phyloP scores from a whole-genome alignment of 1,140 invertebrate genomes.

The Proctacanthus coquilletti region DNA sequence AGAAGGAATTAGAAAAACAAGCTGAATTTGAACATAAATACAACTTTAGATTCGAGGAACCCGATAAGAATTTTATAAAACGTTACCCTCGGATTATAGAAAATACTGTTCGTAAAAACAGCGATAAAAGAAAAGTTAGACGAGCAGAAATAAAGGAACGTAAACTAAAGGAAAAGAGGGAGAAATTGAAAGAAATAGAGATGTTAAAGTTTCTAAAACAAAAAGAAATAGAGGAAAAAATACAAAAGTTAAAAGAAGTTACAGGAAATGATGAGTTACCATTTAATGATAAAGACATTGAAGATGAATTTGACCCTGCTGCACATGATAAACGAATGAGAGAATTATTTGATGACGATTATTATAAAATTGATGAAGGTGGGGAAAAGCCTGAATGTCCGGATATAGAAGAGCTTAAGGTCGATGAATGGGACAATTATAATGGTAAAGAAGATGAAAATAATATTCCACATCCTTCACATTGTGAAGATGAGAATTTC shows the following conservation, averaged over 20 bases:
- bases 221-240: constrained; percentile 81
- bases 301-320: constrained; percentile 87
- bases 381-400: constrained; percentile 66
- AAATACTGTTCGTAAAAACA: constrained; percentile 63
- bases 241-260: constrained; percentile 75
- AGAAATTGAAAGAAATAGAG: constrained; percentile 74
- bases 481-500: constrained; percentile 69
- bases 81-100: constrained; percentile 79
- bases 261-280: constrained; percentile 58
- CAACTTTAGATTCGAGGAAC: constrained; percentile 94
- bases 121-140: constrained; percentile 63
- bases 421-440: constrained; percentile 64
- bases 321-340: constrained; percentile 80
- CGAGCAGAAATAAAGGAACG: constrained; percentile 56
- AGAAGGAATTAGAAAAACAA: constrained; percentile 60
- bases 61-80: constrained; percentile 85
- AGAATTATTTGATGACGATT: constrained; percentile 72
- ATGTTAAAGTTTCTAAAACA: constrained; percentile 73
- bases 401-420: constrained; percentile 56
- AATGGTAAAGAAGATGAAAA: constrained; percentile 27
- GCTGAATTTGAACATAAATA: constrained; percentile 89
- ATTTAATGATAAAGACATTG: constrained; percentile 51
- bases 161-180: constrained; percentile 68
- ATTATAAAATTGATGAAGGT: constrained; percentile 58
- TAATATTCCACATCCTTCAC: constrained; percentile 28